Percentiles rank a stretch among this genome's conserved stretches.
Conservation (phyloP, 2,888 invertebrate species). For the Dermolepida albohirtum region DNA sequence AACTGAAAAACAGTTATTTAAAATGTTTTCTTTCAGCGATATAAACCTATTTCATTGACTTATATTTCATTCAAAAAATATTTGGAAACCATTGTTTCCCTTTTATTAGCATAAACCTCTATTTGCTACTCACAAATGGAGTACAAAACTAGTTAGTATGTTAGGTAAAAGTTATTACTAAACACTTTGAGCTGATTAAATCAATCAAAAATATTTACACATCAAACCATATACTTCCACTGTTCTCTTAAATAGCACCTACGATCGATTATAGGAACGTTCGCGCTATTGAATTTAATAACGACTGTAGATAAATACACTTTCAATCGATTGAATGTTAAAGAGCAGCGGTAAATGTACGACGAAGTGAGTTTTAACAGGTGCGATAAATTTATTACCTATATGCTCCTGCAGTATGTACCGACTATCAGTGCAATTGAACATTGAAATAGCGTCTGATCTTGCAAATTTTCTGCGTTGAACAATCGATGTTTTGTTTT, state of each 20-base stretch:
- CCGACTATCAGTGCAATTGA: constrained; percentile 24
- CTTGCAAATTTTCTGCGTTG: constrained; percentile 11
- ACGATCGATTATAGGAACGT: not conserved
- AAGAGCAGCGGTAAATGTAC: not conserved
- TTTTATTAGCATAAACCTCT: too few species aligned
- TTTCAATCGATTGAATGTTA: constrained; percentile 5
- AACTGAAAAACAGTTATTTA: too few species aligned
- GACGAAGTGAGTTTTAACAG: constrained; percentile 18
- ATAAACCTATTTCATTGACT: too few species aligned
- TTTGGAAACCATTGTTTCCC: too few species aligned
- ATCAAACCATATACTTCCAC: not conserved
- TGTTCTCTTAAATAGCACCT: constrained; percentile 1
- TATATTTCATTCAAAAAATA: too few species aligned
- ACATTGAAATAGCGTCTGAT: constrained; percentile 15
- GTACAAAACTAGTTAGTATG: too few species aligned
- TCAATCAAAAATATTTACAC: too few species aligned
- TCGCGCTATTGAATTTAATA: constrained; percentile 19
- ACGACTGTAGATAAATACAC: not conserved
- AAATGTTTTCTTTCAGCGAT: too few species aligned
- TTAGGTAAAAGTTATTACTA: not conserved
- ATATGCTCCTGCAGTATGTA: constrained; percentile 24
- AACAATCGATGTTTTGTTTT: not conserved
- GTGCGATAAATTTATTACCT: constrained; percentile 22
- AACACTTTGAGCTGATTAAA: not conserved
- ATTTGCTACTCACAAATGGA: too few species aligned